A percentile compares a stretch with the other conserved stretches of the same genome.
Conservation (phyloP, 2,797 vertebrate species). For the Parotocinclus haroldoi region DNA sequence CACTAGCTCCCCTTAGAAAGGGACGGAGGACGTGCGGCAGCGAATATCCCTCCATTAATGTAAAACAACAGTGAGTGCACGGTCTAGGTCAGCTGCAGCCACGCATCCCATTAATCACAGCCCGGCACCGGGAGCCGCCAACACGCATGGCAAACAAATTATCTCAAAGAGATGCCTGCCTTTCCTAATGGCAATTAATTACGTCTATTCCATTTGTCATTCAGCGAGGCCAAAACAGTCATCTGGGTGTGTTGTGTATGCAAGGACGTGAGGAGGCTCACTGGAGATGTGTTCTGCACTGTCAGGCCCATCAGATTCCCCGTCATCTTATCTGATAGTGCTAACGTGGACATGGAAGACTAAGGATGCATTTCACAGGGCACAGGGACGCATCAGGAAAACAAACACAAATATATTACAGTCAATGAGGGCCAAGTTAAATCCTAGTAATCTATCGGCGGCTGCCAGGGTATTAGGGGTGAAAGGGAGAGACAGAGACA, state of each 20-base stretch:
- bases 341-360: background rate
- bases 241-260: conserved; percentile 20
- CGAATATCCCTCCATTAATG: conserved; percentile 36
- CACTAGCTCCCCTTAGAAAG: conserved; percentile 10
- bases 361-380: background rate
- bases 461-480: too few species aligned
- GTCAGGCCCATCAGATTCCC: conserved; percentile 16
- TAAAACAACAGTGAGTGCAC: conserved; percentile 39
- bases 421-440: too few species aligned
- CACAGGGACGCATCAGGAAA: too few species aligned
- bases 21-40: background rate
- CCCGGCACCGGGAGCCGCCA: conserved; percentile 33
- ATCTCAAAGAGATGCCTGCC: conserved; percentile 43
- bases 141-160: conserved; percentile 45
- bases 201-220: conserved; percentile 47
- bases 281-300: conserved; percentile 12
- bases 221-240: conserved; percentile 29
- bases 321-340: background rate
- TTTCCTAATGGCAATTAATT: conserved; percentile 50
- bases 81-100: conserved; percentile 37
- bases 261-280: conserved; percentile 6
- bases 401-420: too few species aligned
- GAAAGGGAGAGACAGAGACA: too few species aligned
- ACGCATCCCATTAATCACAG: conserved; percentile 50
- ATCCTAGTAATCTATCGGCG: too few species aligned